Evolutionary conservation across 1,140 invertebrate species (phyloP), one percentile per base, ranked within the genome.

Genomic region (Oreohelix idahoensis): DNA sequence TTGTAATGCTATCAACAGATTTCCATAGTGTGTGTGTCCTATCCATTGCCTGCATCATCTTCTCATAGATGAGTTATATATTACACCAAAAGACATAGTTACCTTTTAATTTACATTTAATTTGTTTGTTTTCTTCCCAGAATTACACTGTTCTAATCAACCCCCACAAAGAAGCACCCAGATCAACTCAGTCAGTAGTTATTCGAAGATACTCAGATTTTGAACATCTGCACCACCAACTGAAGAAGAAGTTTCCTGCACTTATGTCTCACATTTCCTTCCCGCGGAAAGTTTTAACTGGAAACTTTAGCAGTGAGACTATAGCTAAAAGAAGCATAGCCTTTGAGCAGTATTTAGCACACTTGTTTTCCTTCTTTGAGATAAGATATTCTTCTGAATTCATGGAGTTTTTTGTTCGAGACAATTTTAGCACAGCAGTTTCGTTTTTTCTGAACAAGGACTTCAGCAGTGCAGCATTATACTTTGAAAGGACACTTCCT

Each of bases 131-230:
- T 79, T 38, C 17, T 69, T 90, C 89, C 66, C 84, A 92, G 89
- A 84, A 88, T 45, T 93, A 93, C 84, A 90, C 91, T 20, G 87
- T 93, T 66, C 73, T 91, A 38, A 87, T 93, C 15, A 92, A 87
- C 79, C 86, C 89, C 70, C 84, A 88, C 51, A 86, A 88, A 38
- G 89, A 89, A 13, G 73, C 91, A 2, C 90, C 93, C 39, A 89
- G 86, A 20, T 84, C 88, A 20, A 95, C 95, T 32, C 63, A 70
- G 39, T 94, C 94, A 0, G 93, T 94, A 45, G 94, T 96, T 49
- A 94, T 96, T 87, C 92, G 95, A 83, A 93, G 96, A 86, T 96
- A 96, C 87, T 96, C 96, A 13, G 95, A 96, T 87, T 96, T 96
- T 92, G 92, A 95, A 29, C 94, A 94, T 79, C 92, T 96, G 5